Percentiles rank a stretch among this genome's conserved stretches.
Evolutionary conservation across 2,888 invertebrate genomes (phyloP).

Genomic region (Caenorhabditis sp.): DNA sequence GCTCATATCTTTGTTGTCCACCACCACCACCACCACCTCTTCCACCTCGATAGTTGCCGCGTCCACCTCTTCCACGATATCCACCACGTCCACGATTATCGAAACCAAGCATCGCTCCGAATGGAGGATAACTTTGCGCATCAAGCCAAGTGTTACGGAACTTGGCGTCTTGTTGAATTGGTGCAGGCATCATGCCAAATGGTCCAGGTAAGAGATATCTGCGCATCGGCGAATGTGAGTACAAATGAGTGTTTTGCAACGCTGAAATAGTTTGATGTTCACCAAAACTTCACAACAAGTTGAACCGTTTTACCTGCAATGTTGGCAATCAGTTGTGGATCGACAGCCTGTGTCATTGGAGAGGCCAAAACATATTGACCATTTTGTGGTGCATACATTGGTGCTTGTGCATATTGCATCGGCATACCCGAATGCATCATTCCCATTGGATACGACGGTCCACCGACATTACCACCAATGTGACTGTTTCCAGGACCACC

Average conservation of each 20-base stretch:
- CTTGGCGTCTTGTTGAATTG: constrained; percentile 37
- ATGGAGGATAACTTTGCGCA: constrained; percentile 19
- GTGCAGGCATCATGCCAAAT: constrained; percentile 14
- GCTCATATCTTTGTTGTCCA: neutral
- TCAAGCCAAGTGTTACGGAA: constrained; percentile 60
- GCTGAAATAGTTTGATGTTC: neutral
- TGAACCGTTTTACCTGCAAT: constrained; percentile 2
- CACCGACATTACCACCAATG: neutral
- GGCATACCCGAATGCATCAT: neutral
- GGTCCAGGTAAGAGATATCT: constrained; percentile 22
- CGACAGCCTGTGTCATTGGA: constrained; percentile 11
- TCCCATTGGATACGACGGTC: neutral
- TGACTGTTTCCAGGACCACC: neutral
- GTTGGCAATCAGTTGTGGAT: constrained; percentile 13
- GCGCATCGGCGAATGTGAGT: neutral
- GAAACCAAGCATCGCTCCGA: neutral
- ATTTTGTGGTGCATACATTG: constrained; percentile 6
- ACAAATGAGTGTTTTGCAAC: constrained; percentile 10
- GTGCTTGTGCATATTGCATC: neutral
- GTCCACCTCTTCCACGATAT: constrained; percentile 15
- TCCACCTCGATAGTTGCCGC: constrained; percentile 4
- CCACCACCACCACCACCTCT: no score
- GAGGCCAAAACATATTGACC: constrained; percentile 6
- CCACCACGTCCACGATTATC: constrained; percentile 10
- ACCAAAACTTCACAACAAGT: neutral